These are phyloP conservation scores for Atherinomorus stipes DNA, from an alignment of 2,113 vertebrate genomes.

Conservation along the genomic window DNA sequence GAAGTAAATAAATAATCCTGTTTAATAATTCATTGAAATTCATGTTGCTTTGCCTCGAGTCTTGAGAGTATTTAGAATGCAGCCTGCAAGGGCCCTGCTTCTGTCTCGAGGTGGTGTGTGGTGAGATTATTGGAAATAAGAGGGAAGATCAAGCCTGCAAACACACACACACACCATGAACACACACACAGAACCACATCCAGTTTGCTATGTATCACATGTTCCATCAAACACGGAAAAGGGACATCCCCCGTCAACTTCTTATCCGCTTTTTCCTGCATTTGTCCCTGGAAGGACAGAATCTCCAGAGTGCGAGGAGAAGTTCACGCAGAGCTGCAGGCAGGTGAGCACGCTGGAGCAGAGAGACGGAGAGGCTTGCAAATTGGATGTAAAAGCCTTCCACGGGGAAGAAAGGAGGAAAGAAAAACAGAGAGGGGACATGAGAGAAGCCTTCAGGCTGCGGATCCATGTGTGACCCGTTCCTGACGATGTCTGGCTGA, in stretches of 20 bases:
- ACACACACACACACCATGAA: constrained; percentile 1
- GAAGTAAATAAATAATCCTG: constrained; percentile 84
- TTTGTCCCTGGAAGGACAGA: constrained; percentile 55
- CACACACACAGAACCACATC: constrained; percentile 7
- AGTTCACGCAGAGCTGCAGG: constrained; percentile 78
- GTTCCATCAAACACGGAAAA: constrained; percentile 19
- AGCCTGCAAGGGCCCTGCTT: constrained; percentile 72
- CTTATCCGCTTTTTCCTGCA: constrained; percentile 62
- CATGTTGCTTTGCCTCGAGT: constrained; percentile 82
- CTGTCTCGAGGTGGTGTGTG: constrained; percentile 64
- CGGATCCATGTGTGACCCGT: constrained; percentile 55
- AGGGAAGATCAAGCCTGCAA: constrained; percentile 18
- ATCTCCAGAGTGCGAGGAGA: constrained; percentile 76
- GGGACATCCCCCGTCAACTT: constrained; percentile 45
- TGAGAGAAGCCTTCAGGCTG: constrained; percentile 33
- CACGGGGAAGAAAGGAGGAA: constrained; percentile 15
- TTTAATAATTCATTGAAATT: constrained; percentile 84
- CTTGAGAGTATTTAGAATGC: constrained; percentile 81
- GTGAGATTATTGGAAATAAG: constrained; percentile 65
- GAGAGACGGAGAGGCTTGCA: constrained; percentile 56
- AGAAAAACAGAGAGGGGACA: constrained; percentile 4
- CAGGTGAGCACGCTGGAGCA: constrained; percentile 54
- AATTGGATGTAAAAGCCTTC: constrained; percentile 75
- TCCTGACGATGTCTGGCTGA: constrained; percentile 56
- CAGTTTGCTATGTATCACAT: constrained; percentile 1